Base-by-base conservation (phyloP, 2,888 invertebrate species). In the Drosophila mulleri region DNA sequence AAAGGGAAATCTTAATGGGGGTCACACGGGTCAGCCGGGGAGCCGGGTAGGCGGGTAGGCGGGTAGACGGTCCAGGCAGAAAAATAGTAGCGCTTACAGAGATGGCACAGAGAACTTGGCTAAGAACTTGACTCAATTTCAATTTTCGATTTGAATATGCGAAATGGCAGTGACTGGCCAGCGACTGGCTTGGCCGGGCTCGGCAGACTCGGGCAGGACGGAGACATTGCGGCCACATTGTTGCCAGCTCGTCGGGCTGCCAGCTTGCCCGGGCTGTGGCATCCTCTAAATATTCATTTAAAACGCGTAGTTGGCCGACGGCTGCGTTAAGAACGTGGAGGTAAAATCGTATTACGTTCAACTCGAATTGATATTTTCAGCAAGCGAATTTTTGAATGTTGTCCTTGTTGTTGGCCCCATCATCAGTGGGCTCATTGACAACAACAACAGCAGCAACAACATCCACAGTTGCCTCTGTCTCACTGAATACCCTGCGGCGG, bases 291-390 rank as follows among this genome's bases (percentile, higher is more conserved):
- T 68, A 75, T 75, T 74, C 62, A 75, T 74, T 75, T 65, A 65
- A 69, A 75, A 62, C 75, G 64, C 75, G 64, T 58, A 16, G 53
- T 47, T 58, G 53, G 57, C 69, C 57, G 37, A 16, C 48, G 69
- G 75, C 74, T 58, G 42, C 35, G 67, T 42, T 29, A 44, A 57
- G 50, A 59, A 29, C 60, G 48, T 47, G 47, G 26, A 71, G 71
- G 71, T 74, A 73, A 68, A 83, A 83, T 66, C 78, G 72, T 83
- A 78, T 83, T 83, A 86, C 82, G 82, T 67, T 73, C 69, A 75
- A 78, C 83, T 69, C 71, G 62, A 83, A 86, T 86, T 83, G 83
- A 86, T 83, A 83, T 82, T 83, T 86, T 75, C 59, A 56, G 47
- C 68, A 81, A 80, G 62, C 71, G 68, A 86, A 83, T 78, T 83